These are phyloP conservation scores for Malacoctenus gilli DNA, from an alignment of 2,797 vertebrate species.

Conservation along the genomic window DNA sequence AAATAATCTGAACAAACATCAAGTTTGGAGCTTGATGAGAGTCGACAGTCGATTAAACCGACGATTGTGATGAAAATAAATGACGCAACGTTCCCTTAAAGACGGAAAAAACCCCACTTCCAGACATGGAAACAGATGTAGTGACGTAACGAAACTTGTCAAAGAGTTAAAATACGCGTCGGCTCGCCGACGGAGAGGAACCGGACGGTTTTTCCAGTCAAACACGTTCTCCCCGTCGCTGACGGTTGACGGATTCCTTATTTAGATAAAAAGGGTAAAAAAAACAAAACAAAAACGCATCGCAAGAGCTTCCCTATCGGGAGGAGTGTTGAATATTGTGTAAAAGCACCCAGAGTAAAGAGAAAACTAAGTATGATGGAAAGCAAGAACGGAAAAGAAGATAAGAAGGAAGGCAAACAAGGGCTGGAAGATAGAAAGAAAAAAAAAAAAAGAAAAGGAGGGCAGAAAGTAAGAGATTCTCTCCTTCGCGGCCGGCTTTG, in stretches of 20 bases:
- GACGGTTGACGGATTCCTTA: background rate
- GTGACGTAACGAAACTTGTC: too few relatives aligned
- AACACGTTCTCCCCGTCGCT: background rate
- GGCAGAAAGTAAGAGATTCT: slow-evolving; percentile 74
- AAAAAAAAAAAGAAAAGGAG: slow-evolving; percentile 23
- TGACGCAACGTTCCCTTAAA: too few relatives aligned
- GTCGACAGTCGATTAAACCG: too few relatives aligned
- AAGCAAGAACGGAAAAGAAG: slow-evolving; percentile 29
- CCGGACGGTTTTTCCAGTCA: background rate
- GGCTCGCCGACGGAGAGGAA: too few relatives aligned
- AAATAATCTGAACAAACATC: too few relatives aligned
- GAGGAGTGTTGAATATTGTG: background rate
- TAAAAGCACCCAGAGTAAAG: background rate
- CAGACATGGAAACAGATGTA: too few relatives aligned
- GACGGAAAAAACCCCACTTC: too few relatives aligned
- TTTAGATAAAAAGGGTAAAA: background rate
- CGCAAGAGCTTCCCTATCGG: background rate
- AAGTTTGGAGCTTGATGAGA: too few relatives aligned
- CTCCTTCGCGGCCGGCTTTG: slow-evolving; percentile 85
- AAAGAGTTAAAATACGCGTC: too few relatives aligned
- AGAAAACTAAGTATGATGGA: background rate
- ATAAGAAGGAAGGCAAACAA: slow-evolving; percentile 48
- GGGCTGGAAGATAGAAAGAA: slow-evolving; percentile 22
- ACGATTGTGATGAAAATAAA: too few relatives aligned
- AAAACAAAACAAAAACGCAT: slow-evolving; percentile 9